These are phyloP conservation scores for Nesospiza acunhae DNA, from an alignment of 2,113 vertebrate genomes.

Conservation along the genomic window DNA sequence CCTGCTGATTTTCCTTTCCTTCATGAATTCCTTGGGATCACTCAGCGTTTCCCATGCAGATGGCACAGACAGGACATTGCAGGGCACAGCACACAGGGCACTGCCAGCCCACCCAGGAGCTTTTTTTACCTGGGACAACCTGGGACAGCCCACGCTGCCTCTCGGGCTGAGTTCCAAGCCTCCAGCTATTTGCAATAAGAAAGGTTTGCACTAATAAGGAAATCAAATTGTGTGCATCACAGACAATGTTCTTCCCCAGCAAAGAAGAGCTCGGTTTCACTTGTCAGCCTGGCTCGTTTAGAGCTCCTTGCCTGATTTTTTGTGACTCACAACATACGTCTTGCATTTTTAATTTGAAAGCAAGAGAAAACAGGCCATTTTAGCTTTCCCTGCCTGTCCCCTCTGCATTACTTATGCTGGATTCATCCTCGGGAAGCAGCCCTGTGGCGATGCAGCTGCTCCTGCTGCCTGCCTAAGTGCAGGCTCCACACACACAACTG, in stretches of 20 bases:
- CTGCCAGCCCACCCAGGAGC: background rate
- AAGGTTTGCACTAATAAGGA: slow-evolving; percentile 11
- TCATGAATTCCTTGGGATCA: background rate
- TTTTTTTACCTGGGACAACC: background rate
- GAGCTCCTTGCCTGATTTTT: background rate
- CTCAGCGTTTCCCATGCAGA: background rate
- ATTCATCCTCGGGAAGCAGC: slow-evolving; percentile 20
- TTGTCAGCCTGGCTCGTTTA: background rate
- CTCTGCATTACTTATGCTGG: slow-evolving; percentile 28
- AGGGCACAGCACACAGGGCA: background rate
- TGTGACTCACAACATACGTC: slow-evolving; percentile 13
- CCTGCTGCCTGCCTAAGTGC: slow-evolving; percentile 29
- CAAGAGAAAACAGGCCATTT: slow-evolving; percentile 27
- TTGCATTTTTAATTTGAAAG: slow-evolving; percentile 58
- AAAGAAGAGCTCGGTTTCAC: background rate
- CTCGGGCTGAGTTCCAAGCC: background rate
- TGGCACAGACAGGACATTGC: accelerated
- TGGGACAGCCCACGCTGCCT: background rate
- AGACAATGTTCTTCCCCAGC: background rate
- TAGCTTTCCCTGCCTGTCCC: background rate
- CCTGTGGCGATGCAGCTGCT: slow-evolving; percentile 40
- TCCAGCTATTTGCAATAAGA: background rate
- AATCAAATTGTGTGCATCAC: background rate
- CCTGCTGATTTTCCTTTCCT: background rate
- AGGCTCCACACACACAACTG: background rate